Base-by-base conservation (phyloP, 2,888 invertebrate species). In the Tetheella fluctuosa region DNA sequence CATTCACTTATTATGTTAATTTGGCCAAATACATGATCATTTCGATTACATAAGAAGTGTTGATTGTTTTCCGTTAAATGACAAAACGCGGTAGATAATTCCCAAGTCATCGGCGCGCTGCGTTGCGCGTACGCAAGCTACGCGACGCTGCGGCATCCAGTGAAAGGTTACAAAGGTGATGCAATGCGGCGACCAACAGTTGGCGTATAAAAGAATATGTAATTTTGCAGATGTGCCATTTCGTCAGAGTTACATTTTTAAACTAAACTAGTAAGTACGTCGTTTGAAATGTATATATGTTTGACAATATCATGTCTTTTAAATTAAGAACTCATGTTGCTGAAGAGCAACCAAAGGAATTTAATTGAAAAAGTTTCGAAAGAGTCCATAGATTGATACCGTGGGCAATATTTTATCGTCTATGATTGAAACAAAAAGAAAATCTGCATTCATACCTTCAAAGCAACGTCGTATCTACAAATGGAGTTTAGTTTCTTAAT, bases 91-190 rank as follows among this genome's bases (percentile, higher is more conserved):
- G 20, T 8, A 48, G 10, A 48, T 54, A 54, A 20, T 55, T 55
- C 23, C 15, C 37, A 30, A 54, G 54, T 28, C 54, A 55, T 55
- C 55, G n/a, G 13, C 54, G 13, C 54, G 54, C 12, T 34, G 42
- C 42, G 42, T 42, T 48, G 48, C 48, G 48, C 20, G 48, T 48
- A 20, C 48, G 48, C 48, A 48, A 28, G 55, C 34, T 12, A 34
- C 34, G 42, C 53, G 58, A 23, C 57, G 55, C 39, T 48, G 23
- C 58, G 55, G 62, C 60, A 67, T 68, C 66, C 74, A 77, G 83
- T 82, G 81, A 83, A 83, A 83, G 83, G 83, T 83, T 83, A 80
- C 68, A 34, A 20, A 54, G 17, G 34, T 55, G 55, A 55, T 34
- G 55, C 34, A 55, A 55, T 58, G 69, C 80, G 77, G 79, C 74